Evolutionary conservation across 1,140 invertebrate species (phyloP).

Genomic region (Caenorhabditis elegans): WBcel235 BX284603.4:11987501-11988000

Average conservation of each 20-base stretch:
- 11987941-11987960: too few relatives aligned
- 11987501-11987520: conserved; percentile 32
- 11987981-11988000: too few relatives aligned
- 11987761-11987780: background rate
- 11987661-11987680: background rate
- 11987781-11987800: background rate
- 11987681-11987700: conserved; percentile 8
- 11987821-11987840: background rate
- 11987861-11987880: too few relatives aligned
- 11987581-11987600: background rate
- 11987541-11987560: conserved; percentile 26
- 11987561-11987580: background rate
- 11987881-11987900: too few relatives aligned
- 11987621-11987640: background rate
- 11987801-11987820: background rate
- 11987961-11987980: too few relatives aligned
- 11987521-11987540: conserved; percentile 1
- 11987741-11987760: background rate
- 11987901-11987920: too few relatives aligned
- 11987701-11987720: background rate
- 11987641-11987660: background rate
- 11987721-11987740: background rate
- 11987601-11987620: background rate
- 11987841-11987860: background rate
- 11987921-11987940: too few relatives aligned